Evolutionary conservation across 92 coral and sea anemone genomes (phyloP).

Genomic region (Umimayanthus chanpuru): DNA sequence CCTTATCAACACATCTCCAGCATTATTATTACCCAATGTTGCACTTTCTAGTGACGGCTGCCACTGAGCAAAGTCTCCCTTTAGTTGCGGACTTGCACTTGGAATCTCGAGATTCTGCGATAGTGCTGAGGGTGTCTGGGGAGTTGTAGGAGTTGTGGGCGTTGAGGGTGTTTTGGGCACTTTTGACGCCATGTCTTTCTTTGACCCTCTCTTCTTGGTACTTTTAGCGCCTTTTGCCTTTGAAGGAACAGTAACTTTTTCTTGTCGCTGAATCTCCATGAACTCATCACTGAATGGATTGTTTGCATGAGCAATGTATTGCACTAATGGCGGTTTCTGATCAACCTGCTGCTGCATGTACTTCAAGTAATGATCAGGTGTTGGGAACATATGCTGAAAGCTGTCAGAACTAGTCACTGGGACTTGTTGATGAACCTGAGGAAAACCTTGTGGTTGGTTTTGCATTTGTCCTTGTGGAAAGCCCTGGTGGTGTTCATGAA

Average conservation of each 20-base stretch:
- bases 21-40: neutral
- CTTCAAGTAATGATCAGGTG: conserved; percentile 79
- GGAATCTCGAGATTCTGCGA: conserved; percentile 19
- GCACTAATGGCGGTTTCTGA: conserved; percentile 74
- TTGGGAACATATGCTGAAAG: conserved; percentile 72
- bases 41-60: conserved; percentile 21
- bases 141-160: conserved; percentile 49
- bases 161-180: conserved; percentile 43
- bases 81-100: conserved; percentile 18
- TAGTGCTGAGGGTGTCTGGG: conserved; percentile 38
- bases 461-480: conserved; percentile 35
- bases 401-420: conserved; percentile 55
- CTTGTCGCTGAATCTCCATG: conserved; percentile 55
- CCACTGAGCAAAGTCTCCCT: conserved; percentile 29
- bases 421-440: conserved; percentile 49
- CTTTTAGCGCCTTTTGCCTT: conserved; percentile 26
- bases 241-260: conserved; percentile 17
- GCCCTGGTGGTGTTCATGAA: conserved; percentile 41
- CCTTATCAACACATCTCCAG: neutral
- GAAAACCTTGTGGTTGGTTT: conserved; percentile 22
- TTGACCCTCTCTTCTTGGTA: conserved; percentile 32
- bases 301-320: conserved; percentile 87
- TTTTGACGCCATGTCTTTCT: conserved; percentile 14
- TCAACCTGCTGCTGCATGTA: conserved; percentile 61
- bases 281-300: conserved; percentile 90